Evolutionary conservation across 2,888 invertebrate species (phyloP), one percentile per base, ranked within the genome.

Genomic region (Ophraella communa): DNA sequence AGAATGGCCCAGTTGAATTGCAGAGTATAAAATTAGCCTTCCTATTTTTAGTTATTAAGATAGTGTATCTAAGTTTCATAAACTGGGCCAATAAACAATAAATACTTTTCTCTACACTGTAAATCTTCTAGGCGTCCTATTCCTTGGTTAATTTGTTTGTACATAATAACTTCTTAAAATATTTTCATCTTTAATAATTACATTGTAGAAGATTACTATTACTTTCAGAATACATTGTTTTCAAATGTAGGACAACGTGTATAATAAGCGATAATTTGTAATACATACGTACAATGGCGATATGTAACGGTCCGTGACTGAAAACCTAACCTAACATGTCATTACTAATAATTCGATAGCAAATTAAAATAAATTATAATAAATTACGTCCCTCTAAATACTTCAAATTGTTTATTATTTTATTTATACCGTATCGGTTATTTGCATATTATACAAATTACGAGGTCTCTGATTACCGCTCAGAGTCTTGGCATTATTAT

Each of bases 351-450:
- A 69, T 69, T 69, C 66, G 62, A 59, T 49, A 57, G 58, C 61
- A 24, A 39, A 59, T 59, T 59, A 59, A 59, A 59, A 59, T 59
- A 59, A 60, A 66, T 64, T 55, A 64, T 62, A 68, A 64, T 66
- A 62, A 66, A 65, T 65, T 61, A 65, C 64, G 53, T 47, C 47
- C 47, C 21, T 23, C 23, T 47, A 47, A 47, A 23, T 47, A 23
- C 20, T 49, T 65, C 62, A 67, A 65, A 66, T 62, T 65, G 64
- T 69, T 61, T 65, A 69, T 69, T 69, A 69, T 69, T 69, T 69
- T 65, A 69, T 69, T n/a, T 67, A 65, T 47, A 23, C 47, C 5
- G 21, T 47, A 21, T n/a, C 23, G 23, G 47, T 23, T 59, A 69
- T 69, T 69, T 65, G 69, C 69, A 69, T 69, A 67, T 10, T 30